Conservation (phyloP, 2,888 invertebrate species). For the Protonemura montana region DNA sequence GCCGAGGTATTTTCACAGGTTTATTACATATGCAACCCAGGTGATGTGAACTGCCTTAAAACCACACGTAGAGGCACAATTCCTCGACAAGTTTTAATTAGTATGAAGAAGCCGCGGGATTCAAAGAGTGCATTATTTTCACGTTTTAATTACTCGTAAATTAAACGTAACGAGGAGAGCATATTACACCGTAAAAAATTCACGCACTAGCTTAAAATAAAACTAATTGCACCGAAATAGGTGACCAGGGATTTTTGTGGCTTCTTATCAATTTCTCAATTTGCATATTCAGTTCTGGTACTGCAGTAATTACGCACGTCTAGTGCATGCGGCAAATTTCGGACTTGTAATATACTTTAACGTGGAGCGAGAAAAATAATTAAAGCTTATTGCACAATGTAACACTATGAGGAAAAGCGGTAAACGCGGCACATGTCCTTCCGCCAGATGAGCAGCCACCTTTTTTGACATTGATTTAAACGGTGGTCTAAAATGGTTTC, state of each 20-base stretch:
- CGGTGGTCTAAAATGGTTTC: conserved; percentile 16
- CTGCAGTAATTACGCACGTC: background rate
- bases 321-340: background rate
- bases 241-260: background rate
- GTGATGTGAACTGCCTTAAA: background rate
- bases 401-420: background rate
- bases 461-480: conserved; percentile 14
- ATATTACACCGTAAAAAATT: background rate
- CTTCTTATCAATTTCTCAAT: background rate
- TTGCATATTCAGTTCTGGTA: conserved; percentile 4
- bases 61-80: background rate
- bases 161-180: background rate
- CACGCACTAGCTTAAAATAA: background rate
- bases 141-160: background rate
- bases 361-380: background rate
- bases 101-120: background rate
- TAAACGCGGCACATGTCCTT: background rate
- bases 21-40: background rate
- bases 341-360: background rate
- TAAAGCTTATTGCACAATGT: background rate
- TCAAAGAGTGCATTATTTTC: background rate
- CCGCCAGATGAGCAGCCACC: background rate
- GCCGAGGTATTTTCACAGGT: background rate
- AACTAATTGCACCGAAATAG: background rate
- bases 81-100: background rate